Evolutionary conservation across 2,888 invertebrate genomes (phyloP).

Genomic region (Lithodes maja): DNA sequence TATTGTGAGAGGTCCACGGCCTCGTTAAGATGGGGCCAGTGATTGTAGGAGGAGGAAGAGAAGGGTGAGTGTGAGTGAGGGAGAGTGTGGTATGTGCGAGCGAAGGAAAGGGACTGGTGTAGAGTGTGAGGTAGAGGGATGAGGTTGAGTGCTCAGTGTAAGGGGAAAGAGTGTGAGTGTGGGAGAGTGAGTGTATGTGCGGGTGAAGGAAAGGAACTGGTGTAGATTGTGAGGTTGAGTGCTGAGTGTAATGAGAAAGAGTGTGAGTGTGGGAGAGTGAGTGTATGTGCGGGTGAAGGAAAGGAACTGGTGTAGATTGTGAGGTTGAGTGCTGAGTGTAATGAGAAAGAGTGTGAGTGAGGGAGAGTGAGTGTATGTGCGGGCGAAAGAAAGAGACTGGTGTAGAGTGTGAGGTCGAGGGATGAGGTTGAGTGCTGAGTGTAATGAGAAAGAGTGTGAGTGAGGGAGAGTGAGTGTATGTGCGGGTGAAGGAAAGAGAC

Average conservation of each 20-base stretch:
- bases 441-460: not conserved
- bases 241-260: not conserved
- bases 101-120: no score
- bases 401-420: not conserved
- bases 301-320: not conserved
- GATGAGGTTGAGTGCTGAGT: not conserved
- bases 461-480: not conserved
- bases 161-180: no score
- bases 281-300: not conserved
- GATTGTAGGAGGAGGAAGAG: constrained; percentile 45
- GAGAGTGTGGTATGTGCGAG: no score
- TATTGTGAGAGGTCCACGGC: constrained; percentile 42
- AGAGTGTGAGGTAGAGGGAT: no score
- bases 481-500: not conserved
- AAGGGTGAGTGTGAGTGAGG: not conserved
- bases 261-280: not conserved
- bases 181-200: no score
- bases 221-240: no score
- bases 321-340: not conserved
- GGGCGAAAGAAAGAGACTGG: no score
- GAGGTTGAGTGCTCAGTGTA: no score
- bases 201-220: no score
- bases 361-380: not conserved
- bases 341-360: not conserved
- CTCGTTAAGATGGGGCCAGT: constrained; percentile 63